These are phyloP conservation scores for Melanostigma gelatinosum DNA, from an alignment of 2,113 vertebrate genomes.

Conservation along the genomic window DNA sequence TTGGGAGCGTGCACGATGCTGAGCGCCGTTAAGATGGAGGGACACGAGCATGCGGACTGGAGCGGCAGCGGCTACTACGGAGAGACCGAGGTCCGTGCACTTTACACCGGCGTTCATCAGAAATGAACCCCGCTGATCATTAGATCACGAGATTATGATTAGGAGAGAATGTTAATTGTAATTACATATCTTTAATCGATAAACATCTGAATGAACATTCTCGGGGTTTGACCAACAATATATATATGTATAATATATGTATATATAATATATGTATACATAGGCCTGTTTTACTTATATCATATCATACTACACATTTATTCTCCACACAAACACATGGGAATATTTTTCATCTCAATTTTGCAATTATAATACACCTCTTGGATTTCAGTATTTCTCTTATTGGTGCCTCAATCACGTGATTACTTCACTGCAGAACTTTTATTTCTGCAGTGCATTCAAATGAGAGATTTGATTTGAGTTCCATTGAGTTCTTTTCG, in stretches of 20 bases:
- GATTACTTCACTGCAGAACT: not conserved
- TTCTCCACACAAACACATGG: not conserved
- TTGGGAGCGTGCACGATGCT: slow-evolving; percentile 85
- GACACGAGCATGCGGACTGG: slow-evolving; percentile 94
- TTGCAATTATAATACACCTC: not conserved
- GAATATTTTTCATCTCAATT: not conserved
- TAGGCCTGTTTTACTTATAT: not conserved
- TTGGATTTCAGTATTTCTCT: not conserved
- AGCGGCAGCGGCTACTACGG: slow-evolving; percentile 90
- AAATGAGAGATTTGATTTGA: not conserved
- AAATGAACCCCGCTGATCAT: slow-evolving; percentile 25
- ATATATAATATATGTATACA: not conserved
- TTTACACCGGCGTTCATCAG: slow-evolving; percentile 61
- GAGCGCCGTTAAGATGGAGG: slow-evolving; percentile 96
- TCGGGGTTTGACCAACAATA: not conserved
- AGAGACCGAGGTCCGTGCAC: slow-evolving; percentile 87
- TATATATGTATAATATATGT: not conserved
- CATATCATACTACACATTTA: no score
- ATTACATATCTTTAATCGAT: not conserved
- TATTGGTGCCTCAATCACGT: not conserved
- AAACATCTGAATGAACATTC: not conserved
- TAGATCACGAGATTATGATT: not conserved
- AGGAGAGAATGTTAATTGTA: slow-evolving; percentile 82
- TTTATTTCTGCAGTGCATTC: not conserved
- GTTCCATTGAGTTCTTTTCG: not conserved